Evolutionary conservation across 2,797 vertebrate genomes (phyloP).

Genomic region (Hydrocynus forskahlii): DNA sequence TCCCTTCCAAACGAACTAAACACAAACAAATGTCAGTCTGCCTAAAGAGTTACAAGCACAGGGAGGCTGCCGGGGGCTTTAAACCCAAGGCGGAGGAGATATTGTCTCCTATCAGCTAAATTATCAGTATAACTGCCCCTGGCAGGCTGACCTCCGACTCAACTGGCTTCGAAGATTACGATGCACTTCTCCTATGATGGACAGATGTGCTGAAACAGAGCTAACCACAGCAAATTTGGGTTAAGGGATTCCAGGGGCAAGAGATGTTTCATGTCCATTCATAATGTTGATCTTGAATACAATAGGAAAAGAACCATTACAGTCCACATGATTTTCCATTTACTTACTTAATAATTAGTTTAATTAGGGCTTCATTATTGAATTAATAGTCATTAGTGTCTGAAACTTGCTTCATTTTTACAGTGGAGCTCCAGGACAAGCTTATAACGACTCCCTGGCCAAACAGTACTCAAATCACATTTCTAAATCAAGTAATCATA

Average conservation of each 20-base stretch:
- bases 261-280: background rate
- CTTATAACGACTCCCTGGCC: too few species aligned
- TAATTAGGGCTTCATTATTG: too few species aligned
- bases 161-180: background rate
- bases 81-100: constrained; percentile 4
- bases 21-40: constrained; percentile 49
- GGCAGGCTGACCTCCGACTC: background rate
- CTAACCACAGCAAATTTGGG: background rate
- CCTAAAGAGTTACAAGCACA: constrained; percentile 11
- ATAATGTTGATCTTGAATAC: background rate
- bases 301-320: background rate
- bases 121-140: background rate
- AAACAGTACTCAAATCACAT: too few species aligned
- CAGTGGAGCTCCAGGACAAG: too few species aligned
- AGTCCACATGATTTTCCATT: background rate
- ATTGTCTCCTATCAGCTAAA: background rate
- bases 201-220: background rate
- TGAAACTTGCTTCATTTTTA: too few species aligned
- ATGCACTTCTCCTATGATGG: constrained; percentile 7
- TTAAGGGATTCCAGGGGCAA: background rate
- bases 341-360: background rate
- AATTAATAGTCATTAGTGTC: too few species aligned
- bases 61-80: constrained; percentile 1
- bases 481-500: too few species aligned
- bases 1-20: constrained; percentile 54